Base-by-base conservation (phyloP, 2,797 vertebrate species). In the Sebastolobus alascanus region DNA sequence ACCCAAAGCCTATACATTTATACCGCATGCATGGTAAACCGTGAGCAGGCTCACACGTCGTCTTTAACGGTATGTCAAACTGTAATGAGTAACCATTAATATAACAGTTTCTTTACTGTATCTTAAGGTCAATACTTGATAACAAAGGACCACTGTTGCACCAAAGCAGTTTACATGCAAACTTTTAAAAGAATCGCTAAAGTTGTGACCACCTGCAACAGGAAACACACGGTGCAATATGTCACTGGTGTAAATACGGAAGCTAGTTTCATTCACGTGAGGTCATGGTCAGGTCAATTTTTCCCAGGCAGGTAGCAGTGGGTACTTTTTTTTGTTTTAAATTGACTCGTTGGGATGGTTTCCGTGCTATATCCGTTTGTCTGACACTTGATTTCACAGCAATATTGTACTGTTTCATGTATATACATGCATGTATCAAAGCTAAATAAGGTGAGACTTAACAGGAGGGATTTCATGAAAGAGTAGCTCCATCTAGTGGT, bases 41-140 rank as follows among this genome's bases (percentile, higher is more conserved):
- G 88, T 94, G 91, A 91, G 93, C 91, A 63, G 89, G 90, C 89
- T 93, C 87, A 88, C 84, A 61, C 25, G n/a, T 84, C 64, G 16
- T 16, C 2, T 40, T 73, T 65, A 56, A 68, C 56, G 59, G 46
- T 60, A 37, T 33, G 11, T 81, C 54, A 73, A 69, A 79, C 52
- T 69, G 8, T 55, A 63, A 35, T 9, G 25, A 79, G n/a, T 29
- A 56, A n/a, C 35, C 13, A 5, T 80, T 18, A 20, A 22, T 37
- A n/a, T 20, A 18, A 46, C 14, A 8, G 22, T 79, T 77, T 72
- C 3, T 68, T 68, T 59, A 63, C 58, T 82, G 46, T 56, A 60
- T 75, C 14, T 75, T 73, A 7, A 35, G 29, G 46, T 81, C 67
- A 61, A 18, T 82, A 73, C 77, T 84, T 79, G 68, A 85, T 1